Evolutionary conservation across 2,797 vertebrate species (phyloP), one percentile per base, ranked within the genome.

Genomic region (Tenualosa ilisha): DNA sequence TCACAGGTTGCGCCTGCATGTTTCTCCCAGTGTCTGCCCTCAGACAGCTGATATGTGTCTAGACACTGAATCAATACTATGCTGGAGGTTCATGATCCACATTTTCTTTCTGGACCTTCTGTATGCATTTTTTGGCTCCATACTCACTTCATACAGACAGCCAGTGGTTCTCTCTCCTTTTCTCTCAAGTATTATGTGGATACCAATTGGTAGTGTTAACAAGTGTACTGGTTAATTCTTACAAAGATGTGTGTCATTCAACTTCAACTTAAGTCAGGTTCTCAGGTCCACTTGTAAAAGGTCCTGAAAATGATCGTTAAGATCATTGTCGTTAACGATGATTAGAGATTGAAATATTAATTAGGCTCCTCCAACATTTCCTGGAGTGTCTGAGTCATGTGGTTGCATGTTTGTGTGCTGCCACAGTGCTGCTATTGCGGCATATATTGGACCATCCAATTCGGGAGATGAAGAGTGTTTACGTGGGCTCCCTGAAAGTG

Each of bases 21-120:
- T 84, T 83, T 86, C 94, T 92, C 94, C 92, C 93, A 91, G 91
- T 93, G 94, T 93, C 94, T 95, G 93, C 93, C 94, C 94, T 95
- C 92, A 94, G 95, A 96, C 96, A 96, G 95, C 93, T 96, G 96
- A 97, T 97, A 96, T 95, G 96, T 93, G 95, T 97, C 96, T 97
- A 96, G 96, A 97, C 96, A 94, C 93, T 91, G 94, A 96, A 97
- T 98, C 96, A 91, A 97, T 97, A 95, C 86, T 89, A 89, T 90
- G 92, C 91, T 88, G 86, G 65, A 86, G 65, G 86, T 84, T 91
- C 93, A 91, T 92, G 93, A 90, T 92, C 92, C 91, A 93, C 93
- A 17, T 94, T 92, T 94, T 94, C 9, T 53, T 15, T 92, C 92
- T 90, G 90, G 88, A 93, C 92, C 93, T 88, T 89, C 86, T 85